Evolutionary conservation across 2,888 invertebrate genomes (phyloP).

Genomic region (Ypsolopha scabrella): DNA sequence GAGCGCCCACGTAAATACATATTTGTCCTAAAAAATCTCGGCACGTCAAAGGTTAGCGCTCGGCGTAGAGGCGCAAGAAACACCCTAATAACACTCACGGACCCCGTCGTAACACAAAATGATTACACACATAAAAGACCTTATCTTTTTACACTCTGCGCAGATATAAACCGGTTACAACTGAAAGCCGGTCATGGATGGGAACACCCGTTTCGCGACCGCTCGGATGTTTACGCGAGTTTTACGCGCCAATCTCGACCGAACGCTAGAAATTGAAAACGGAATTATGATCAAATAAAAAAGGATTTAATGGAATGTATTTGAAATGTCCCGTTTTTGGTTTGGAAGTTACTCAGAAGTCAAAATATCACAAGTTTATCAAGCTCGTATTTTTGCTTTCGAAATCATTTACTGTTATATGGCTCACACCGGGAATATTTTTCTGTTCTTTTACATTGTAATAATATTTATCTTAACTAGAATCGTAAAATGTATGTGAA

Average conservation of each 20-base stretch:
- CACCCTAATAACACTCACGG: conserved; percentile 52
- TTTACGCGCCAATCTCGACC: conserved; percentile 61
- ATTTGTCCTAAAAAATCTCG: conserved; percentile 22
- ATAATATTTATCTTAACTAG: too few relatives aligned
- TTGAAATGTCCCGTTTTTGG: conserved; percentile 19
- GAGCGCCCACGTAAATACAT: background rate
- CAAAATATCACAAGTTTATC: too few relatives aligned
- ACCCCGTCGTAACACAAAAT: conserved; percentile 56
- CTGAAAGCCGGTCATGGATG: conserved; percentile 50
- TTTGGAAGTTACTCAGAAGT: too few relatives aligned
- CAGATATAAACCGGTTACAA: conserved; percentile 55
- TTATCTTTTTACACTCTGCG: conserved; percentile 62
- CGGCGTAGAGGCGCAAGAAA: conserved; percentile 21
- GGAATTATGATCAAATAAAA: conserved; percentile 60
- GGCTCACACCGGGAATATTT: too few relatives aligned
- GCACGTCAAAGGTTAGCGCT: conserved; percentile 22
- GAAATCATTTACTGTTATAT: too few relatives aligned
- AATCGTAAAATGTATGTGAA: too few relatives aligned
- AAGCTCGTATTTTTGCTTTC: too few relatives aligned
- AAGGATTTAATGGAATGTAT: conserved; percentile 16
- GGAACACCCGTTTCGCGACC: conserved; percentile 50
- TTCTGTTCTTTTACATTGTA: too few relatives aligned
- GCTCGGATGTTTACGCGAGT: conserved; percentile 61
- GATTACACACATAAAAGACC: conserved; percentile 64
- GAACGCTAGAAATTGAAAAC: conserved; percentile 59